phyloP scores from a whole-genome alignment of 2,797 vertebrate genomes.

The Rhinophrynus dorsalis region DNA sequence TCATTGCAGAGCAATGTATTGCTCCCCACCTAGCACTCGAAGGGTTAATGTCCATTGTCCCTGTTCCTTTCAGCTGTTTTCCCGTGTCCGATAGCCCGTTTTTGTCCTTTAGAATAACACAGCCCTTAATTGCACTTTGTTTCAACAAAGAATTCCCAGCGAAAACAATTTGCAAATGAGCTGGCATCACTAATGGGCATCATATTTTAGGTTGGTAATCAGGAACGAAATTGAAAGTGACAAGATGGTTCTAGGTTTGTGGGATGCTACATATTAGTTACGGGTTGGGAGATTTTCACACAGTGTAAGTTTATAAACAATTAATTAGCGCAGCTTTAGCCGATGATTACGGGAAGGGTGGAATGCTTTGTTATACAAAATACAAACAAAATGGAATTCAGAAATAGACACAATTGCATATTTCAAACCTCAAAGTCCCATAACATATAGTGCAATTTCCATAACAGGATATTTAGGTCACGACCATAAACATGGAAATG shows the following conservation, averaged over 20 bases:
- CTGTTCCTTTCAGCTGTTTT: background rate
- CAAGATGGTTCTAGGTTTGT: constrained; percentile 5
- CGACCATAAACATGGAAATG: too few relatives aligned
- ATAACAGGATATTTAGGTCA: too few relatives aligned
- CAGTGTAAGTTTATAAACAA: background rate
- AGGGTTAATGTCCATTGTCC: background rate
- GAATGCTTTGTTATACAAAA: background rate
- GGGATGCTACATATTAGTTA: background rate
- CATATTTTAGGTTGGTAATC: background rate
- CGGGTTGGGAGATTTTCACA: background rate
- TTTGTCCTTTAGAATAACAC: background rate
- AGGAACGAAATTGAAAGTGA: constrained; percentile 20
- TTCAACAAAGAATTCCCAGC: background rate
- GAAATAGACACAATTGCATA: too few relatives aligned
- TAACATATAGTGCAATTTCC: too few relatives aligned
- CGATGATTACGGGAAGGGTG: background rate
- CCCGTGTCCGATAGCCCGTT: too few relatives aligned
- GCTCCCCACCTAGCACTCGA: too few relatives aligned
- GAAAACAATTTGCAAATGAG: background rate
- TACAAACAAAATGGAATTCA: too few relatives aligned
- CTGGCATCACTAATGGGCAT: background rate
- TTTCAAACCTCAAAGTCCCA: too few relatives aligned
- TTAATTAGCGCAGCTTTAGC: background rate
- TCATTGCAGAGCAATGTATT: too few relatives aligned
- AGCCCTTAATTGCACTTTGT: background rate